Evolutionary conservation across 2,888 invertebrate genomes (phyloP), one percentile per base, ranked within the genome.

Genomic region (Brassicogethes aeneus): DNA sequence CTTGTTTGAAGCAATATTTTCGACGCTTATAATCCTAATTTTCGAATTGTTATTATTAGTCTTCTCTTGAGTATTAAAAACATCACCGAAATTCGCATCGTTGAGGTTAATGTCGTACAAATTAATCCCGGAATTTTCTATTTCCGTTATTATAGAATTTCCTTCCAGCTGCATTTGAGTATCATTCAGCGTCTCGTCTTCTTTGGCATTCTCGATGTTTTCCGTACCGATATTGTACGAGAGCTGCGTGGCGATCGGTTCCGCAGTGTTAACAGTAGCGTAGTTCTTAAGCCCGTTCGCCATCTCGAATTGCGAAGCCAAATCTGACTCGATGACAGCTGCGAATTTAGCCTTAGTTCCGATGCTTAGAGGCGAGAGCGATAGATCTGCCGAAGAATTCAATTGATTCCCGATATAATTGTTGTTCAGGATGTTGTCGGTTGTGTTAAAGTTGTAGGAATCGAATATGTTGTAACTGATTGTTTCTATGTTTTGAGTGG

Each of bases 211-310:
- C 47, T 66, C 66, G 2, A 68, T 53, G 42, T 64, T 66, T 46
- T 69, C 66, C 1, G 62, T 65, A 3, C 69, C 69, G 32, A 69
- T 64, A 42, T 68, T 67, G 45, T 60, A 69, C 1, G 66, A 61
- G 29, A 67, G 50, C 42, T 69, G 66, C 3, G 64, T 62, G 2
- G 61, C 61, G 36, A 67, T 56, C n/a, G 65, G 63, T 51, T 68
- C 68, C 0, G 66, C 60, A n/a, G 63, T 64, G 45, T 65, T 65
- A 10, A 69, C 64, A 3, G 69, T 67, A 1, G 69, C 69, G 47
- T 68, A 69, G 50, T 65, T 62, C 47, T 68, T 68, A 14, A 68
- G 50, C 17, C 63, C 59, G 44, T 67, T 66, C 2, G 65, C 65
- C 44, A 60, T 65, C 53, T 67, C 66, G 42, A 63, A 68, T 41